Conservation (phyloP, 2,113 vertebrate genomes). For the Thalassarche chlororhynchos region DNA sequence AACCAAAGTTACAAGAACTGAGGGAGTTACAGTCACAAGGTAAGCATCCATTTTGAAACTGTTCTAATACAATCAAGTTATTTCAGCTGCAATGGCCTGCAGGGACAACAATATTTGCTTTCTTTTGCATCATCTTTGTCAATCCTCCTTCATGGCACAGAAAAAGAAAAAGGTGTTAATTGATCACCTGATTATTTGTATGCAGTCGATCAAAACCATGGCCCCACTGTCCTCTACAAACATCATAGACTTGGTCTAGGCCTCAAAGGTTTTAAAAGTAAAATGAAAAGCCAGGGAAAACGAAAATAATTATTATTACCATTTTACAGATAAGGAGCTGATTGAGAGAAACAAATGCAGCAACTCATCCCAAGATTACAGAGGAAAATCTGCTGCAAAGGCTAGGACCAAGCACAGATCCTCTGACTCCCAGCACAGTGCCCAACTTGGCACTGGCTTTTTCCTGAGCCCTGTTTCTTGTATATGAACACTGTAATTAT, state of each 20-base stretch:
- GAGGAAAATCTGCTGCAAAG: background rate
- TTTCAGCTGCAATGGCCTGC: conserved; percentile 41
- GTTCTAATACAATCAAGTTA: conserved; percentile 45
- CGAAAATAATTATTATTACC: background rate
- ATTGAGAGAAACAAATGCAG: background rate
- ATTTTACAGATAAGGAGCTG: background rate
- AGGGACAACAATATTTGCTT: conserved; percentile 33
- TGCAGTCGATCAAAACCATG: background rate
- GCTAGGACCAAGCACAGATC: background rate
- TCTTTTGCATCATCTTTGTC: conserved; percentile 31
- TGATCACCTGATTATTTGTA: background rate
- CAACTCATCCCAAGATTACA: background rate
- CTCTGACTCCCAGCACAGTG: background rate
- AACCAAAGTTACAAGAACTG: background rate
- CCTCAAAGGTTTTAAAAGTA: background rate
- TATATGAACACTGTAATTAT: background rate
- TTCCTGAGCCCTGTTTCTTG: background rate
- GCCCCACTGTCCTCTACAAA: background rate
- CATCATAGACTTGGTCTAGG: background rate
- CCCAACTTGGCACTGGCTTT: background rate
- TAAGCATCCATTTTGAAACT: conserved; percentile 31
- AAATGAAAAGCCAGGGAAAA: background rate
- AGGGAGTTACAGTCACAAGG: conserved; percentile 1
- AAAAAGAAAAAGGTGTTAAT: background rate
- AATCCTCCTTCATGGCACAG: background rate